These are phyloP conservation scores for Tretioscincus oriximinensis DNA, from an alignment of 2,113 vertebrate species.

Conservation along the genomic window DNA sequence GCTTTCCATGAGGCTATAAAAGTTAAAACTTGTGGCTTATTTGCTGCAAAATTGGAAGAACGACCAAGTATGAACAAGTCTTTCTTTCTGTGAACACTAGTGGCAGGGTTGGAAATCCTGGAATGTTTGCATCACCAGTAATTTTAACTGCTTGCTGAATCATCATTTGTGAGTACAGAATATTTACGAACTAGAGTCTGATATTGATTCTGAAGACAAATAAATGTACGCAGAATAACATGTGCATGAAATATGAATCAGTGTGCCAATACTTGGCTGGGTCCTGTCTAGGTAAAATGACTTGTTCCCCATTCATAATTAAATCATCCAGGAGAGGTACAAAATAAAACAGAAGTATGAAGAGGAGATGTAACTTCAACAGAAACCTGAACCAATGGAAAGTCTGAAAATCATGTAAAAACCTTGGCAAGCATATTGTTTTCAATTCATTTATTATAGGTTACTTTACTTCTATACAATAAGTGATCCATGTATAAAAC, in stretches of 20 bases:
- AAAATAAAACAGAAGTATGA: too few species aligned
- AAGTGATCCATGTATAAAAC: too few species aligned
- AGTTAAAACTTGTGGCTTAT: not conserved
- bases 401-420: too few species aligned
- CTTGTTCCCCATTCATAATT: not conserved
- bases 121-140: not conserved
- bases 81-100: slow-evolving; percentile 23
- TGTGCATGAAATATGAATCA: not conserved
- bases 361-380: too few species aligned
- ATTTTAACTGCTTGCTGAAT: slow-evolving; percentile 30
- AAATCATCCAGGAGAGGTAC: too few species aligned
- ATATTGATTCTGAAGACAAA: not conserved
- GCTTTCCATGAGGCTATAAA: not conserved
- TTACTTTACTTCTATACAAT: too few species aligned
- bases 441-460: too few species aligned
- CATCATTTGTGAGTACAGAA: not conserved
- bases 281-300: not conserved
- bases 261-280: not conserved
- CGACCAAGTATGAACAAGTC: not conserved
- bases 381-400: too few species aligned
- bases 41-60: not conserved
- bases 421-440: too few species aligned
- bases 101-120: not conserved
- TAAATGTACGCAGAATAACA: not conserved
- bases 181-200: not conserved